phyloP scores from a whole-genome alignment of 1,140 invertebrate species.

The Lanistes nyassanus region DNA sequence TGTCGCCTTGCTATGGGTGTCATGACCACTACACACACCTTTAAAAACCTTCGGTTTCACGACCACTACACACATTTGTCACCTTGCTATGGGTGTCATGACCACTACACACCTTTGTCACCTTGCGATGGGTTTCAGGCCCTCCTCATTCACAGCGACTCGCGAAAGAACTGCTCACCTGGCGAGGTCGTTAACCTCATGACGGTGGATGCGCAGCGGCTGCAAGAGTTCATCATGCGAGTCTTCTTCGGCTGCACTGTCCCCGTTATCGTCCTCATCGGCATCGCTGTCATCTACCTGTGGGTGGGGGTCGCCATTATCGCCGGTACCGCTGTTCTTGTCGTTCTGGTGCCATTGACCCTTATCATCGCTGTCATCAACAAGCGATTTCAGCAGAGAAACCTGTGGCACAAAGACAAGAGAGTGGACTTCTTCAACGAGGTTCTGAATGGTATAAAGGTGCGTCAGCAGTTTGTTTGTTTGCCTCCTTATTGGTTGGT shows the following conservation, averaged over 20 bases:
- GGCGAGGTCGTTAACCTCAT: conserved; percentile 27
- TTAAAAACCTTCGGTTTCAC: neutral
- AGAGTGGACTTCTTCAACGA: conserved; percentile 67
- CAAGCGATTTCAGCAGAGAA: conserved; percentile 66
- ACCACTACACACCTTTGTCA: too few species aligned
- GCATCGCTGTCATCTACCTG: conserved; percentile 67
- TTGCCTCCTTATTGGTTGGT: too few species aligned
- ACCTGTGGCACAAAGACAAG: conserved; percentile 71
- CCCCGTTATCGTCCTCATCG: conserved; percentile 4
- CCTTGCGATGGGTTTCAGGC: neutral
- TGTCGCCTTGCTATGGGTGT: neutral
- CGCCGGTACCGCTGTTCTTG: conserved; percentile 55
- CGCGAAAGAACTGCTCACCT: neutral
- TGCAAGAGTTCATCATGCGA: conserved; percentile 24
- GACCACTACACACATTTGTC: neutral
- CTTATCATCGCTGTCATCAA: conserved; percentile 83
- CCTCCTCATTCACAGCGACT: conserved; percentile 9
- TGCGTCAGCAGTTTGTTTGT: conserved; percentile 50
- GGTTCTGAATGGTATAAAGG: conserved; percentile 69
- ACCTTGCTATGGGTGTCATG: neutral
- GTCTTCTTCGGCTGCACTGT: conserved; percentile 9
- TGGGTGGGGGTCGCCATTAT: conserved; percentile 67
- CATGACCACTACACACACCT: neutral
- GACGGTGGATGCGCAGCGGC: conserved; percentile 23
- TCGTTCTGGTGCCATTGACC: conserved; percentile 74